Conservation (phyloP, 2,797 vertebrate species). For the Simalia tracyae region DNA sequence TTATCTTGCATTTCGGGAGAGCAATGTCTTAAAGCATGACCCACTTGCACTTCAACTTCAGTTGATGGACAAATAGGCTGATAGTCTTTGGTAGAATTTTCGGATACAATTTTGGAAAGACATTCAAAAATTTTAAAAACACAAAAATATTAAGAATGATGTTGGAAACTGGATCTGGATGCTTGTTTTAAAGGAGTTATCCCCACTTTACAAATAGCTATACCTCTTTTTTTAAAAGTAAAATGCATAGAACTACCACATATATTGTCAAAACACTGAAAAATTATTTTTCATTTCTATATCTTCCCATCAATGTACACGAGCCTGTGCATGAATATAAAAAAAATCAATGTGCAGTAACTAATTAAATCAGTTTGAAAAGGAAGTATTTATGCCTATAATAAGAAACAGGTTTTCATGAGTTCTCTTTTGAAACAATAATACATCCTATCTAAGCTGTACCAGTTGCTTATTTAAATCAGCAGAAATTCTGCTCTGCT, state of each 20-base stretch:
- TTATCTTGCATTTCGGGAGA: background rate
- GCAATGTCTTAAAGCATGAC: background rate
- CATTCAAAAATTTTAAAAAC: background rate
- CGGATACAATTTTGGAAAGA: background rate
- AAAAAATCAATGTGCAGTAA: background rate
- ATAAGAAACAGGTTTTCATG: background rate
- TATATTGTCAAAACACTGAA: background rate
- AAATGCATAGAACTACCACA: background rate
- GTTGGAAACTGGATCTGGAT: background rate
- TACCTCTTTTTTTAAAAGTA: no score
- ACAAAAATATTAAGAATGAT: background rate
- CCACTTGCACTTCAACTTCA: background rate
- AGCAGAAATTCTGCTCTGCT: background rate
- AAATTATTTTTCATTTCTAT: background rate
- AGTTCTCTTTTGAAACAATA: slow-evolving; percentile 4
- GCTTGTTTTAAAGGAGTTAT: background rate
- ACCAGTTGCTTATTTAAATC: slow-evolving; percentile 4
- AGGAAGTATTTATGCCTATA: background rate
- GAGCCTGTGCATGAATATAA: background rate
- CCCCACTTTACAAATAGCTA: background rate
- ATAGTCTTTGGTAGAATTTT: background rate
- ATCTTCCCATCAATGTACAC: background rate
- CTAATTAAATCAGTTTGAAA: background rate
- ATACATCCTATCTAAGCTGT: background rate
- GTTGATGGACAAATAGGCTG: background rate